Conservation (phyloP, 1,140 invertebrate genomes). For the Lutraria rhynchaena region DNA sequence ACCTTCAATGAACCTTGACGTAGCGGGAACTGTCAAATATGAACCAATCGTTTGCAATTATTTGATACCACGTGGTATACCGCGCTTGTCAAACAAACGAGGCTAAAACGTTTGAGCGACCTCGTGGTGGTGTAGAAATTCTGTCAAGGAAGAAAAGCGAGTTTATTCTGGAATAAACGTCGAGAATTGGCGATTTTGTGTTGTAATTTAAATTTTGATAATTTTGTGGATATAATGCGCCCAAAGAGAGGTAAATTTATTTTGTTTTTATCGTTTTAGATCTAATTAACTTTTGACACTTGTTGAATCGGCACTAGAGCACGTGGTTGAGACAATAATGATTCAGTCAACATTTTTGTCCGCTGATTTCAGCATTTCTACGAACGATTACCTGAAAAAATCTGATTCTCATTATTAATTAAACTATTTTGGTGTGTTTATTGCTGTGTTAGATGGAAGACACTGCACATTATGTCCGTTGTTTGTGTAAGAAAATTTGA, state of each 20-base stretch:
- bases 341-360: constrained; percentile 11
- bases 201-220: too few relatives aligned
- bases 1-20: constrained; percentile 45
- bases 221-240: constrained; percentile 45
- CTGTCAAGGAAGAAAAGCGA: neutral
- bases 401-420: constrained; percentile 3
- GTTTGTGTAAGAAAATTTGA: constrained; percentile 38
- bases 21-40: constrained; percentile 38
- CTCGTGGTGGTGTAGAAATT: constrained; percentile 46
- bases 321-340: constrained; percentile 44
- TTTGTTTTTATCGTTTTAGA: neutral
- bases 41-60: constrained; percentile 13
- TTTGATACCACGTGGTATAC: constrained; percentile 53
- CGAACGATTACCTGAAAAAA: neutral
- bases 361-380: neutral
- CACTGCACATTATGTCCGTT: neutral
- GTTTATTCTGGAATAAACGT: too few relatives aligned
- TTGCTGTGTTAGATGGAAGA: neutral
- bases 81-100: constrained; percentile 62
- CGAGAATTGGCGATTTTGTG: too few relatives aligned
- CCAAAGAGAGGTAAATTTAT: constrained; percentile 61
- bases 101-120: constrained; percentile 43
- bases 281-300: constrained; percentile 37
- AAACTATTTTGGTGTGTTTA: neutral
- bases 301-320: constrained; percentile 46